Base-by-base conservation (phyloP, 2,888 invertebrate species). In the Melieria picta region DNA sequence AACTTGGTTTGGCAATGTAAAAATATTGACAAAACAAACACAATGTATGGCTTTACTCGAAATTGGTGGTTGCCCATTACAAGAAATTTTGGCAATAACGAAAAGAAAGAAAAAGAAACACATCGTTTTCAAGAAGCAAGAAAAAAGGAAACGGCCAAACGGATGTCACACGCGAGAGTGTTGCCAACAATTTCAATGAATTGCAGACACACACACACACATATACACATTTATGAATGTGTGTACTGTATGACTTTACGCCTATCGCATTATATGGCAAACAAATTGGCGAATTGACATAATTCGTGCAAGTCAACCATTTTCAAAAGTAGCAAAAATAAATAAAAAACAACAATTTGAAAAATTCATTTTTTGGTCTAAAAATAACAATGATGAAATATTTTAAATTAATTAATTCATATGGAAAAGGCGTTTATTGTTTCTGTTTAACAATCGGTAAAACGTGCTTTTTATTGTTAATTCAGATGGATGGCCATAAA, bases 241-340 rank as follows among this genome's bases (percentile, higher is more conserved):
- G 10, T 52, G 11, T 52, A 52, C n/a, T 52, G 10, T 52, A 50
- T 50, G 50, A 50, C 30, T 30, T 30, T 30, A 2, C 30, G 30
- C 30, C 30, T 30, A 30, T 30, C 30, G 30, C 50, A 60, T 43
- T 68, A 61, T 42, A 61, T 55, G 45, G 61, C 11, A 16, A 46
- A 55, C 46, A 55, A 62, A 62, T 62, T 62, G 68, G 55, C 68
- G 55, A 61, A 72, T 72, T 72, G 69, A 72, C 72, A 72, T 69
- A 72, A 72, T 65, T 69, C 72, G 72, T 72, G 72, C 69, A 69
- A 61, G 60, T 65, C 65, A 65, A 57, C 52, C 43, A 66, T 66
- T 66, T 58, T 65, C 43, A 55, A 42, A 5, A 42, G 30, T 10
- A 30, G 2, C 30, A 30, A 30, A 30, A 30, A 30, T 0, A 30